Base-by-base conservation (phyloP, 1,140 invertebrate species). In the Anastatus disparis region DNA sequence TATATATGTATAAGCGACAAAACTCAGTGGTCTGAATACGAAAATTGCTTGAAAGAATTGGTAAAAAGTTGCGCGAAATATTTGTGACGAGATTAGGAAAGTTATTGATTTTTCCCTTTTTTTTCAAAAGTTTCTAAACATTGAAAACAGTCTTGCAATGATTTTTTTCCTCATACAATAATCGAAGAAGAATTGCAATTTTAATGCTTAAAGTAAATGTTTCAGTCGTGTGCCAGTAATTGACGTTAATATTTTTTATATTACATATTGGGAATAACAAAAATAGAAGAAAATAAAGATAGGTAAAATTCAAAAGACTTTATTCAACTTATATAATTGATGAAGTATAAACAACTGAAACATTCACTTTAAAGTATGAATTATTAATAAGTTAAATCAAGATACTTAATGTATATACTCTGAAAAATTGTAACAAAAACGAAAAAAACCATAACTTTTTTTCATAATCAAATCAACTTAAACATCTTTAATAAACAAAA, bases 61-160 rank as follows among this genome's bases (percentile, higher is more conserved):
- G 24, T 62, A 65, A 71, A 71, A 71, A 65, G 22, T 71, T 71
- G 62, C 62, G 62, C 55, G 44, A 65, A 40, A 61, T 61, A 59
- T 71, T 65, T 71, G 62, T 71, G 53, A 71, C 35, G 52, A 62
- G 48, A 63, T 55, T 70, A 64, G 52, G 50, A 70, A 70, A 70
- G 40, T 70, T 58, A 58, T 59, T 65, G 26, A 27, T 65, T 65
- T 66, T 59, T 59, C 12, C 53, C 24, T 58, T 50, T 29, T 61
- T 26, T 52, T 71, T 65, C 27, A 64, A 58, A 58, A 64, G 40
- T 71, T 56, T 61, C 29, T 65, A 59, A 66, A 46, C 70, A 48
- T 38, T 70, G 59, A 64, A 71, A 65, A 66, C 62, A 71, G 52
- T 65, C 62, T 71, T 71, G 63, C 44, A 65, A 59, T 59, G 31